Evolutionary conservation across 2,797 vertebrate genomes (phyloP).

Genomic region (Pangasius mekongensis): DNA sequence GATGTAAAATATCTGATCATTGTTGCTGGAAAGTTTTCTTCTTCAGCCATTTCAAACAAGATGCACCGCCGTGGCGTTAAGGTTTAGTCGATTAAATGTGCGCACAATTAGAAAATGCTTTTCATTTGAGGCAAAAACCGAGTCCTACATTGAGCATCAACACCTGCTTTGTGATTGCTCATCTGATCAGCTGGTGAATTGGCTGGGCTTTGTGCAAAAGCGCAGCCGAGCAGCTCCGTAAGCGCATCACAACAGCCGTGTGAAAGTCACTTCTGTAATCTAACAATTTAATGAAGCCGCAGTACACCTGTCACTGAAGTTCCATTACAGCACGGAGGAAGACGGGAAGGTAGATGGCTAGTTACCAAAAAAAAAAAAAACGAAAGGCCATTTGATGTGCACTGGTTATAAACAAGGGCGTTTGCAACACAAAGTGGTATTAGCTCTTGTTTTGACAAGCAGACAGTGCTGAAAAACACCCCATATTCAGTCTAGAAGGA

Average conservation of each 20-base stretch:
- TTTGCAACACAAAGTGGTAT: background rate
- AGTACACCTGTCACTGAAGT: conserved; percentile 8
- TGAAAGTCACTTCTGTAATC: conserved; percentile 31
- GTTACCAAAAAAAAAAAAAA: background rate
- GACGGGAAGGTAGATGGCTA: background rate
- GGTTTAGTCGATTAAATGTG: no score
- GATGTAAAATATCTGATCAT: background rate
- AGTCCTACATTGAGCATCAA: background rate
- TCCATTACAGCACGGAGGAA: conserved; percentile 2
- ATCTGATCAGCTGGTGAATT: conserved; percentile 36
- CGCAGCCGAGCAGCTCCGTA: background rate
- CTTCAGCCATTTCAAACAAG: background rate
- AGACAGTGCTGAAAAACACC: background rate
- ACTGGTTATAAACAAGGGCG: background rate
- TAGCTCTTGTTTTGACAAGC: conserved; percentile 15
- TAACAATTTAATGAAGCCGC: conserved; percentile 25
- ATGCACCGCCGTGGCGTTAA: background rate
- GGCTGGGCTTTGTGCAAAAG: background rate
- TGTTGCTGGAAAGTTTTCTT: background rate
- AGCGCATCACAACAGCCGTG: background rate
- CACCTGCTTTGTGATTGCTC: conserved; percentile 17
- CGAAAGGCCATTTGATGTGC: conserved; percentile 5
- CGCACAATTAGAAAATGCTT: background rate
- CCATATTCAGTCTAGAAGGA: background rate
- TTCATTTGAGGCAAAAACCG: background rate